Conservation (phyloP, 2,888 invertebrate species). For the Leptinotarsa juncta region DNA sequence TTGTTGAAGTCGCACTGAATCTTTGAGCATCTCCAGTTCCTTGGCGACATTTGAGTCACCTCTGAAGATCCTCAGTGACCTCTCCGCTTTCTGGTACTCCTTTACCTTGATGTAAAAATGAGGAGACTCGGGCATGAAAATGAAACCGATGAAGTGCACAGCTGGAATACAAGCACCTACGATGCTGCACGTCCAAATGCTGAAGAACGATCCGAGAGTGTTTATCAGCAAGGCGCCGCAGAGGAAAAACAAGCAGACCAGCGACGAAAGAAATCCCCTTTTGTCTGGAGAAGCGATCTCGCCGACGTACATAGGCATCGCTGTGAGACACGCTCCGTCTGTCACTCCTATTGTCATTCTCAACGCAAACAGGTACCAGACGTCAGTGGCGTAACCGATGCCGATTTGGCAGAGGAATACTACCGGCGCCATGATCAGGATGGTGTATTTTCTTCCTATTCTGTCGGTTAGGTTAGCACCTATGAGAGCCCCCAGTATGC, state of each 20-base stretch:
- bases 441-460: slow-evolving; percentile 75
- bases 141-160: slow-evolving; percentile 65
- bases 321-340: slow-evolving; percentile 63
- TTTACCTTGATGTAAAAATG: slow-evolving; percentile 66
- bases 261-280: slow-evolving; percentile 73
- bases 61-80: slow-evolving; percentile 67
- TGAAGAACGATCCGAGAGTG: slow-evolving; percentile 66
- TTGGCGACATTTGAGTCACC: slow-evolving; percentile 45
- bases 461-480: slow-evolving; percentile 75
- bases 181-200: slow-evolving; percentile 67
- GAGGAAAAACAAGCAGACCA: slow-evolving; percentile 70
- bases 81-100: slow-evolving; percentile 65
- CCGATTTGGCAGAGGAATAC: slow-evolving; percentile 17
- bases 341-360: slow-evolving; percentile 71
- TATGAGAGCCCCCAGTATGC: slow-evolving; percentile 72
- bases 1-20: slow-evolving; percentile 53
- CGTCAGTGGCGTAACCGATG: slow-evolving; percentile 19
- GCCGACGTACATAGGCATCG: slow-evolving; percentile 71
- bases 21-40: slow-evolving; percentile 48
- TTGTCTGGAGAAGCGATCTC: slow-evolving; percentile 71
- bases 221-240: slow-evolving; percentile 73
- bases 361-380: slow-evolving; percentile 51
- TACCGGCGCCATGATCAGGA: slow-evolving; percentile 60
- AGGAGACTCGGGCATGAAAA: slow-evolving; percentile 73
- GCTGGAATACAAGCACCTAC: slow-evolving; percentile 66